Evolutionary conservation across 2,113 vertebrate genomes (phyloP).

Genomic region (Rhea americana): DNA sequence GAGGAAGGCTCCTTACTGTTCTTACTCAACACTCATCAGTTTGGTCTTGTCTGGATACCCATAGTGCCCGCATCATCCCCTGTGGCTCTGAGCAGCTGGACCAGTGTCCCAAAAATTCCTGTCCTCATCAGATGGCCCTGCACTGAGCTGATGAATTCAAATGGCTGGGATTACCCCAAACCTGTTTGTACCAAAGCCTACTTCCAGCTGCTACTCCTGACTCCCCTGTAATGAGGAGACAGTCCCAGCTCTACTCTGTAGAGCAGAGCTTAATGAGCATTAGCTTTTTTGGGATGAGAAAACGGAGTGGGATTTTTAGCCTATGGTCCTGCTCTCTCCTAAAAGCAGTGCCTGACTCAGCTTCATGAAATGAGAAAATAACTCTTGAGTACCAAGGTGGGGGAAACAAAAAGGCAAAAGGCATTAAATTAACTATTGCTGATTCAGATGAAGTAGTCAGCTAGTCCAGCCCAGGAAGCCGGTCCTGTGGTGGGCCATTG

Average conservation of each 20-base stretch:
- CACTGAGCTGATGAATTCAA: not conserved
- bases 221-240: not conserved
- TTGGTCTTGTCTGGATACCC: not conserved
- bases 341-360: not conserved
- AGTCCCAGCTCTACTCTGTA: not conserved
- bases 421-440: not conserved
- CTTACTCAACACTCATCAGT: not conserved
- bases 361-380: not conserved
- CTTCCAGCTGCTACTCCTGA: not conserved
- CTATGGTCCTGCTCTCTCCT: not conserved
- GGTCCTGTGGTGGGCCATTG: not conserved
- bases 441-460: not conserved
- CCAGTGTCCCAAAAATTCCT: not conserved
- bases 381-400: not conserved
- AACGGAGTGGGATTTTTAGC: not conserved
- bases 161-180: accelerated
- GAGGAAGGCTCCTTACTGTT: not conserved
- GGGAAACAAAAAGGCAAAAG: not conserved
- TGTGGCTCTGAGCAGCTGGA: not conserved
- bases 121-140: not conserved
- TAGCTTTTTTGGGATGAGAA: not conserved
- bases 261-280: not conserved
- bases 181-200: not conserved
- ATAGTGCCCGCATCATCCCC: not conserved
- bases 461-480: not conserved